Evolutionary conservation across 1,140 invertebrate genomes (phyloP), one percentile per base, ranked within the genome.

Genomic region (Piezodorus guildinii): DNA sequence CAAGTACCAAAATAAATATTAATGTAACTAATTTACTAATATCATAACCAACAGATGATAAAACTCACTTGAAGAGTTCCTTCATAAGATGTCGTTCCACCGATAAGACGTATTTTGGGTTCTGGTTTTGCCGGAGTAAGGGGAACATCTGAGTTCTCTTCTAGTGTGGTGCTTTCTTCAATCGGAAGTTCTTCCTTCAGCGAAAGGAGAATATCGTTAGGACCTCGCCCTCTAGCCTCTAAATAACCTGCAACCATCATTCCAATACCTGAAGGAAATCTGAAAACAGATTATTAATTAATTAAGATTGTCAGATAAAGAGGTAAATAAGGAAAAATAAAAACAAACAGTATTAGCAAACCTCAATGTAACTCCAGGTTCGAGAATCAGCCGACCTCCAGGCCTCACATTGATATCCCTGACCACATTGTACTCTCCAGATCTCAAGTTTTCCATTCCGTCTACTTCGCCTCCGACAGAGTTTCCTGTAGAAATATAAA

Each of bases 161-260:
- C 34, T 14, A 46, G 44, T 69, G 9, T 76, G 70, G 39, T 81
- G 77, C 71, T 86, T 86, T 64, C 81, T 70, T 84, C 79, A 19
- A 79, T 72, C 14, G 84, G 77, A 65, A 34, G 66, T 70, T 89
- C 86, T 73, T 90, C 82, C 70, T 87, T 88, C 10, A 88, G 73
- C 1, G 86, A 91, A 68, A 91, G 83, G 54, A 82, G 78, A 62
- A 89, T 90, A 70, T 88, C 85, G 69, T 84, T 86, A 0, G 86
- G 86, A 25, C 82, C 77, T 62, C 82, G 82, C 0, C 90, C 90
- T 68, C 84, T 79, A 1, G 90, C 90, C 69, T 94, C 88, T 39
- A 98, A 73, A 72, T 87, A 85, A 6, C 94, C 94, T 44, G 92
- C 91, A 3, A 98, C 86, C 86, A 99, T 94, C 80, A 99, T 94